Conservation (phyloP, 2,797 vertebrate genomes). For the Artibeus jamaicensis region DNA sequence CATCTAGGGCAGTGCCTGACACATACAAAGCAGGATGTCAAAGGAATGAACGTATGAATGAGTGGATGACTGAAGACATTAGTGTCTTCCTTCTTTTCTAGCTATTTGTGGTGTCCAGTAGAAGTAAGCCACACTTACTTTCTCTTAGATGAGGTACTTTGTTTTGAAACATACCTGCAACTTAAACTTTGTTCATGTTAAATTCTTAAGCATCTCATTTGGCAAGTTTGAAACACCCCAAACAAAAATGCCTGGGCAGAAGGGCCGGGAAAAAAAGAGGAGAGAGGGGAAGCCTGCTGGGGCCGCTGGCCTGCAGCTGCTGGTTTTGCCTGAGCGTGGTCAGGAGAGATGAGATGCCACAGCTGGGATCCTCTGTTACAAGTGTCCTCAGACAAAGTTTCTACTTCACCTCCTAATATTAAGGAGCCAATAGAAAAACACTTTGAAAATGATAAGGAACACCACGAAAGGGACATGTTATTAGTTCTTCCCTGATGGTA, state of each 20-base stretch:
- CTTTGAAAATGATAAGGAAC: background rate
- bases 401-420: background rate
- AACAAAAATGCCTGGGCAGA: background rate
- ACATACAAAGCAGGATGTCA: background rate
- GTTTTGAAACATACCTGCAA: slow-evolving; percentile 9
- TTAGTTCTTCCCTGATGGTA: slow-evolving; percentile 3
- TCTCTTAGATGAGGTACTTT: background rate
- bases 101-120: background rate
- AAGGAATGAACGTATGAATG: background rate
- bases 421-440: background rate
- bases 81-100: background rate
- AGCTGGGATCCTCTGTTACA: background rate
- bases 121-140: background rate
- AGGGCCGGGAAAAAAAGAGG: background rate
- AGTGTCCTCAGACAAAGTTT: background rate
- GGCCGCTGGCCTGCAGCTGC: background rate
- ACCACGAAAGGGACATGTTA: background rate
- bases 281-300: background rate
- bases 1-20: background rate
- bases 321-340: background rate
- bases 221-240: background rate
- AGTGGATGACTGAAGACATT: background rate
- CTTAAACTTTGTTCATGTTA: slow-evolving; percentile 16
- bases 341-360: background rate
- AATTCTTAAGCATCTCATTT: background rate